These are phyloP conservation scores for Bombus breviceps DNA, from an alignment of 1,140 invertebrate species.

Conservation along the genomic window DNA sequence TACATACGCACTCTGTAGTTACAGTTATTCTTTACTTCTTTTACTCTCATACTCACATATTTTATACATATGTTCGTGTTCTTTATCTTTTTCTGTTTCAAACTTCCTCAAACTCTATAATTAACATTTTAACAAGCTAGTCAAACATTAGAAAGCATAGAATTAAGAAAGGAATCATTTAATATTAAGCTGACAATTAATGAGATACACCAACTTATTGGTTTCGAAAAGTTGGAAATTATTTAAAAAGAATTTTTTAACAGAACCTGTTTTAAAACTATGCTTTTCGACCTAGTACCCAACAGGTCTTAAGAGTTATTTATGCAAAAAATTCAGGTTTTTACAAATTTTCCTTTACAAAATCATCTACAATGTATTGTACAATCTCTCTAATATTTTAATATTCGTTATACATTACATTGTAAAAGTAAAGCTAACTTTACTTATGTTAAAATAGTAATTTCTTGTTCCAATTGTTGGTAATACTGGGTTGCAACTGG, in stretches of 20 bases:
- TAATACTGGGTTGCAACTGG: background rate
- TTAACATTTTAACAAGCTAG: conserved; percentile 30
- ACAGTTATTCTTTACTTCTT: conserved; percentile 17
- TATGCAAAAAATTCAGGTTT: background rate
- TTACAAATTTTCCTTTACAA: background rate
- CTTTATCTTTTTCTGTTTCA: conserved; percentile 17
- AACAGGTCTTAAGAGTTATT: background rate
- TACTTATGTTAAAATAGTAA: no score
- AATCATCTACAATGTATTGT: background rate
- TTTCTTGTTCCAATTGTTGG: background rate
- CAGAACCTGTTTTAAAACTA: background rate
- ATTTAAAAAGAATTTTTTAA: no score
- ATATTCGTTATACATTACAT: background rate
- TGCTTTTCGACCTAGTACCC: background rate
- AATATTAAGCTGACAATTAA: background rate
- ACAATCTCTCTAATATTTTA: background rate
- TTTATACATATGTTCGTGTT: conserved; percentile 28
- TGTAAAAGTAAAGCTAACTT: background rate
- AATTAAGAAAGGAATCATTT: conserved; percentile 36
- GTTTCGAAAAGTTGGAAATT: background rate
- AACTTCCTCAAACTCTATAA: conserved; percentile 18
- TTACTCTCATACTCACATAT: conserved; percentile 31
- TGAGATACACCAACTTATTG: fast-evolving
- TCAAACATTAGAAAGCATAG: conserved; percentile 45
- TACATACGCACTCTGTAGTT: background rate